phyloP scores from a whole-genome alignment of 2,797 vertebrate species.

The Onychomys leucogaster region DNA sequence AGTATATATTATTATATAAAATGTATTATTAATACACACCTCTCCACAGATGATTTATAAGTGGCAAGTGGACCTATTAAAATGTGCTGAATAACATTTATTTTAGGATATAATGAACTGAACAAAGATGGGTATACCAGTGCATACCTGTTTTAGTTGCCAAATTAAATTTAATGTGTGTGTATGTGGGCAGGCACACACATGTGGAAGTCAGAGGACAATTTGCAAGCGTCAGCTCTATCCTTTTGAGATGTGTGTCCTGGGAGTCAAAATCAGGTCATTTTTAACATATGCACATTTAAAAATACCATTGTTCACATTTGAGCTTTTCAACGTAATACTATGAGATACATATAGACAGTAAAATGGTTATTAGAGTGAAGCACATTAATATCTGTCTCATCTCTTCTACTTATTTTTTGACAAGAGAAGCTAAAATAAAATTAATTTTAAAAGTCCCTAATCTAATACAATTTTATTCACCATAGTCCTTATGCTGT shows the following conservation, averaged over 20 bases:
- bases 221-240: neutral
- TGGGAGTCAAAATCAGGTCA: neutral
- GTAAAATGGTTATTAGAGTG: neutral
- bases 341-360: neutral
- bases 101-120: neutral
- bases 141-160: neutral
- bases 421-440: neutral
- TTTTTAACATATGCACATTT: neutral
- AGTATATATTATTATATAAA: too few species aligned
- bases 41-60: neutral
- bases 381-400: neutral
- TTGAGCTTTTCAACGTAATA: neutral
- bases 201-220: neutral
- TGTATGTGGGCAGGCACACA: neutral
- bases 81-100: neutral
- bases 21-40: neutral
- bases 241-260: neutral
- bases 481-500: neutral
- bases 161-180: neutral
- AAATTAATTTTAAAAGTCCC: neutral
- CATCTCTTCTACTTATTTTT: neutral
- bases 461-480: neutral
- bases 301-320: neutral
- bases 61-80: neutral
- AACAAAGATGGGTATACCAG: neutral